phyloP scores from a whole-genome alignment of 2,888 invertebrate genomes.

The Andrena praecox region DNA sequence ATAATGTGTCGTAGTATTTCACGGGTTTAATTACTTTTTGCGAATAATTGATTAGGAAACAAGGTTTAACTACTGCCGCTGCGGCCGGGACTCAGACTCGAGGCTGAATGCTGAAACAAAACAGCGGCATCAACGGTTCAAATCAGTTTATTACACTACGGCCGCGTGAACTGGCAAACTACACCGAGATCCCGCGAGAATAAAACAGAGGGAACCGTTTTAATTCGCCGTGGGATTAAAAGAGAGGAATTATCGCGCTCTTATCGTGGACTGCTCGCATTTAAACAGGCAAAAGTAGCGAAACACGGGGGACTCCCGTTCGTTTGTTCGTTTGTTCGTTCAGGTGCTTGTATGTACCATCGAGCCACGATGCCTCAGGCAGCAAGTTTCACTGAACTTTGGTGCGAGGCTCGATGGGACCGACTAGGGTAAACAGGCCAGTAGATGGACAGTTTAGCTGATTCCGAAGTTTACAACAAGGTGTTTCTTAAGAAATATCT shows the following conservation, averaged over 20 bases:
- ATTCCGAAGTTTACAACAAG: too few species aligned
- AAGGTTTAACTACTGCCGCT: not conserved
- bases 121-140: not conserved
- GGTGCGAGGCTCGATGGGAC: too few species aligned
- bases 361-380: too few species aligned
- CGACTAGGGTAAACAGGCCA: too few species aligned
- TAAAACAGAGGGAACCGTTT: slow-evolving; percentile 11
- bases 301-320: not conserved
- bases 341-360: not conserved
- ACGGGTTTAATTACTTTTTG: slow-evolving; percentile 50
- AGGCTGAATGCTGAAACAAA: not conserved
- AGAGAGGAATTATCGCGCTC: slow-evolving; percentile 22
- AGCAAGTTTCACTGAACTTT: too few species aligned
- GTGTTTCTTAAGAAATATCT: too few species aligned
- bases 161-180: slow-evolving; percentile 3
- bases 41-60: slow-evolving; percentile 35
- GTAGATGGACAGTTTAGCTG: too few species aligned
- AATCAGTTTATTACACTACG: not conserved
- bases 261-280: slow-evolving; percentile 2
- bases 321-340: not conserved
- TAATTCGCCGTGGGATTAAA: slow-evolving; percentile 30
- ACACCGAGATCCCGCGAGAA: not conserved
- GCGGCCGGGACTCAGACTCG: not conserved
- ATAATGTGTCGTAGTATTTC: slow-evolving; percentile 31
- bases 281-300: slow-evolving; percentile 10